Conservation (phyloP, 2,888 invertebrate species). For the Chrysolina oricalcia region DNA sequence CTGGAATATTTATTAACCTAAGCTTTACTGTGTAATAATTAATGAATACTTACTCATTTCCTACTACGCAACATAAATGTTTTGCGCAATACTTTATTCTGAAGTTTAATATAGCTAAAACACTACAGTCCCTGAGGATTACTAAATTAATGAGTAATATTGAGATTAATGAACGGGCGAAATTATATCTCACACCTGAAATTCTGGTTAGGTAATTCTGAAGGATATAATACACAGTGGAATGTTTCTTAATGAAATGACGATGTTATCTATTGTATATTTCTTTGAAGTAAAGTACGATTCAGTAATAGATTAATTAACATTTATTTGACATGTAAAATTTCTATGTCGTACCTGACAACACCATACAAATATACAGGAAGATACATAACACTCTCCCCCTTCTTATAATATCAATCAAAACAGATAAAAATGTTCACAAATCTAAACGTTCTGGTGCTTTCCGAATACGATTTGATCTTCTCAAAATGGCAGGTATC, state of each 20-base stretch:
- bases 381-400: too few relatives aligned
- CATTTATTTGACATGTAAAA: too few relatives aligned
- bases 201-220: background rate
- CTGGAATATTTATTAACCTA: background rate
- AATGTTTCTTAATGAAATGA: background rate
- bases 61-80: constrained; percentile 1
- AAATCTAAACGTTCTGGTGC: too few relatives aligned
- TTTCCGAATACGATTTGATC: too few relatives aligned
- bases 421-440: too few relatives aligned
- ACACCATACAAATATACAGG: too few relatives aligned
- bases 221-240: background rate
- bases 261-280: background rate
- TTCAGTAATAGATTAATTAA: too few relatives aligned
- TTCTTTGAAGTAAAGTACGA: too few relatives aligned
- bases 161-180: constrained; percentile 20
- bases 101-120: constrained; percentile 25
- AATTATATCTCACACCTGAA: constrained; percentile 9
- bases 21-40: constrained; percentile 6
- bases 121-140: constrained; percentile 14
- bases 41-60: constrained; percentile 3
- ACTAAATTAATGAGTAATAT: constrained; percentile 26
- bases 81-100: constrained; percentile 16
- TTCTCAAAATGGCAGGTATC: too few relatives aligned
- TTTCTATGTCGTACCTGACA: too few relatives aligned
- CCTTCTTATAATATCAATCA: too few relatives aligned